A percentile compares a stretch with the other conserved stretches of the same genome.
Conservation (phyloP, 2,797 vertebrate genomes). For the Lacerta bilineata region DNA sequence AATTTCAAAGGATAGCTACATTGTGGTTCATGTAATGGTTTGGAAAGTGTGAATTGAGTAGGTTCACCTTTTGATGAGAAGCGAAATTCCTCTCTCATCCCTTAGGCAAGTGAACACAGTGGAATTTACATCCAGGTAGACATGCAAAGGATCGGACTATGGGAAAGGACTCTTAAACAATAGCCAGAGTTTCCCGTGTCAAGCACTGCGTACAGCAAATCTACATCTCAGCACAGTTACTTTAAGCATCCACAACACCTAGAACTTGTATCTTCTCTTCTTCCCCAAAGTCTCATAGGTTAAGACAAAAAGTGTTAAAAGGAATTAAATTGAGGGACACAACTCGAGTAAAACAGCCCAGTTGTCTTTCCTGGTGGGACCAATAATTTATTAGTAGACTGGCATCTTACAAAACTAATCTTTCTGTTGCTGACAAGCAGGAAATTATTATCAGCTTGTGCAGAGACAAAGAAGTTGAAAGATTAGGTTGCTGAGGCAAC, state of each 20-base stretch:
- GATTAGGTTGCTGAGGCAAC: background rate
- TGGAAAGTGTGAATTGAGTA: no score
- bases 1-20: no score
- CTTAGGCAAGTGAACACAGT: background rate
- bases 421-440: background rate
- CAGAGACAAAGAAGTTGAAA: background rate
- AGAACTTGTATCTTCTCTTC: background rate
- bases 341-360: background rate
- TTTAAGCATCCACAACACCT: background rate
- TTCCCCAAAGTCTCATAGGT: no score
- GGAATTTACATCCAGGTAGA: background rate
- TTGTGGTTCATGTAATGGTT: no score
- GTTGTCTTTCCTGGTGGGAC: background rate
- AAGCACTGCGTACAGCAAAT: background rate
- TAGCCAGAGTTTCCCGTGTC: no score
- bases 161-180: no score
- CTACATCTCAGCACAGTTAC: background rate
- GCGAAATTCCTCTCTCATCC: no score
- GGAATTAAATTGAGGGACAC: background rate
- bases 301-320: background rate
- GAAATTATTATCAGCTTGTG: background rate
- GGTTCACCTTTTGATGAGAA: no score
- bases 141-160: no score
- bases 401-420: background rate
- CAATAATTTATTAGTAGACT: background rate